Conservation (phyloP, 2,888 invertebrate species). For the Parapristionchus giblindavisi region DNA sequence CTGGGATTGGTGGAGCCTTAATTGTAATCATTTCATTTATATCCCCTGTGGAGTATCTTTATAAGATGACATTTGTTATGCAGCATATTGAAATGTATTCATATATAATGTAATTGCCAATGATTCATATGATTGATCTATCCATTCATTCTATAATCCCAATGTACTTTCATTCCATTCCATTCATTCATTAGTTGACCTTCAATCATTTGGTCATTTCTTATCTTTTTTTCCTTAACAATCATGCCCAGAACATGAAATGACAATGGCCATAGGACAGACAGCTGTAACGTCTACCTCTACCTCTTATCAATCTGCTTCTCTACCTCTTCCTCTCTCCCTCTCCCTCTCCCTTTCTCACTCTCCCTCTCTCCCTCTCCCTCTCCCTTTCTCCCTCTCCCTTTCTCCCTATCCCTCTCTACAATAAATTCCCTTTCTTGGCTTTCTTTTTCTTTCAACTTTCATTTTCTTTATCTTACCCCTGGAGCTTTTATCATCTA, state of each 20-base stretch:
- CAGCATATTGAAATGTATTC: background rate
- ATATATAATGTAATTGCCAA: background rate
- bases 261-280: too few relatives aligned
- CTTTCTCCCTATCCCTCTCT: too few relatives aligned
- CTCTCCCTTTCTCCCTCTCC: constrained; percentile 10
- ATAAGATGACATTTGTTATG: background rate
- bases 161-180: constrained; percentile 4
- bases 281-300: too few relatives aligned
- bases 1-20: constrained; percentile 21
- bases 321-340: constrained; percentile 14
- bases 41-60: background rate
- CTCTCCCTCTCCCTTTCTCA: background rate
- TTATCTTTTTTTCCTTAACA: too few relatives aligned
- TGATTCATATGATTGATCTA: constrained; percentile 6
- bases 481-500: too few relatives aligned
- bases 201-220: constrained; percentile 7
- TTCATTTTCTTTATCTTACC: too few relatives aligned
- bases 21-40: background rate
- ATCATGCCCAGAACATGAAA: too few relatives aligned
- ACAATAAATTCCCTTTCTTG: too few relatives aligned
- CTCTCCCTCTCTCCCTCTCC: constrained; percentile 3
- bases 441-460: too few relatives aligned
- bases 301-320: too few relatives aligned
- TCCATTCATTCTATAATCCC: background rate
- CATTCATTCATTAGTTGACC: background rate